phyloP scores from a whole-genome alignment of 2,888 invertebrate genomes.

The Ichneumon xanthorius region DNA sequence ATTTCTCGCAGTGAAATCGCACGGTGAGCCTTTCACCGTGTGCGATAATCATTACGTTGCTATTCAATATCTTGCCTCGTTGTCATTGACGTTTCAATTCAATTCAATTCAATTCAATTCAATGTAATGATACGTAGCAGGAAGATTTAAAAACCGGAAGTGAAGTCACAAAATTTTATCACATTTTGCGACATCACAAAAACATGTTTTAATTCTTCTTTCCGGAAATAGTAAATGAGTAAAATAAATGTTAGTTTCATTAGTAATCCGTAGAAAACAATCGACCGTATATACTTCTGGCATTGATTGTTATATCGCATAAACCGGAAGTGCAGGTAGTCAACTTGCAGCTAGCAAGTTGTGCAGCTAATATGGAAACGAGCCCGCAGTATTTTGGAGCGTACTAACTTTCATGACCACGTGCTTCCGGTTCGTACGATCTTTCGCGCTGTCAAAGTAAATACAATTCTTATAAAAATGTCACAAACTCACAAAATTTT shows the following conservation, averaged over 20 bases:
- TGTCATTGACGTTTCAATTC: background rate
- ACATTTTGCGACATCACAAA: background rate
- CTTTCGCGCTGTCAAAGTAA: background rate
- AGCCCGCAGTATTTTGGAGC: background rate
- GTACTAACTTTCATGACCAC: background rate
- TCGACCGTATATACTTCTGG: background rate
- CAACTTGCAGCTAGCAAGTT: background rate
- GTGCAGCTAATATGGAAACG: background rate
- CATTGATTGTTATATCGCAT: background rate
- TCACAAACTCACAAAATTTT: background rate
- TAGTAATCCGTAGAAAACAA: background rate
- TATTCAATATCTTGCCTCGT: too few species aligned
- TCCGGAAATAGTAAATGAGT: background rate
- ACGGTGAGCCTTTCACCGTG: background rate
- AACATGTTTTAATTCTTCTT: background rate
- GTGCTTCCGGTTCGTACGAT: background rate
- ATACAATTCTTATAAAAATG: background rate
- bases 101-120: background rate
- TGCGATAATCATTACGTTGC: background rate
- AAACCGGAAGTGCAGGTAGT: background rate
- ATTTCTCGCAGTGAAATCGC: background rate
- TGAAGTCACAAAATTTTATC: background rate
- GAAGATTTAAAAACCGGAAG: background rate
- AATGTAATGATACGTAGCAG: background rate
- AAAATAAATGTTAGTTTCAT: background rate